Base-by-base conservation (phyloP, 2,888 invertebrate species). In the Ditylenchus weischeri region DNA sequence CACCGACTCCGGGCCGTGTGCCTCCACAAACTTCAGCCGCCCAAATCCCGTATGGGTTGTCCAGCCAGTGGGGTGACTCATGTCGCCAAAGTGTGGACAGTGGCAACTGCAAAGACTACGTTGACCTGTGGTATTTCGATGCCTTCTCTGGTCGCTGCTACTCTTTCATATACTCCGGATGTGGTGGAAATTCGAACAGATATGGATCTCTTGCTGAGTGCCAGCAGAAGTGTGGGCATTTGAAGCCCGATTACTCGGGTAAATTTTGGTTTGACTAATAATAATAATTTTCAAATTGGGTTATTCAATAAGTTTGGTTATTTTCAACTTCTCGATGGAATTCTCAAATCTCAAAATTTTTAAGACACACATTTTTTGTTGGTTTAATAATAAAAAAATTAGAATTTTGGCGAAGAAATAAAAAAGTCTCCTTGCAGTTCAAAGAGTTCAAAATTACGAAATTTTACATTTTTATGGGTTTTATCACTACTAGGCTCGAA, bases 71-170 rank as follows among this genome's bases (percentile, higher is more conserved):
- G 54, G 21, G 21, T 19, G 64, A 64, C 51, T 36, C 65, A 5
- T 65, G 65, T 60, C 65, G 65, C 47, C 60, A 43, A 36, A 65
- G 50, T 29, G 65, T 65, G 18, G 61, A 65, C 49, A 65, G 68
- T 54, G 68, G 68, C 21, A 68, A 43, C 38, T 68, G 68, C 54
- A 49, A 59, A 35, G 58, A 65, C 35, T 68, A 68, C 48, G 57
- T 58, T 23, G 88, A 90, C 18, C 88, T 88, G 66, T 95, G 90
- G 90, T 90, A 90, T 85, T 94, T 89, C 84, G 90, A 93, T 84
- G 83, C 86, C 0, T 87, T 89, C 54, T 84, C 85, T 0, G 88
- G 88, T 18, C 84, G 85, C 49, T 93, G 93, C 83, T 71, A 66
- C 62, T 59, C 49, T 19, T 82, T 82, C 73, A 76, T 74, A 54